Conservation (phyloP, 2,113 vertebrate genomes). For the Haemorhous mexicanus region DNA sequence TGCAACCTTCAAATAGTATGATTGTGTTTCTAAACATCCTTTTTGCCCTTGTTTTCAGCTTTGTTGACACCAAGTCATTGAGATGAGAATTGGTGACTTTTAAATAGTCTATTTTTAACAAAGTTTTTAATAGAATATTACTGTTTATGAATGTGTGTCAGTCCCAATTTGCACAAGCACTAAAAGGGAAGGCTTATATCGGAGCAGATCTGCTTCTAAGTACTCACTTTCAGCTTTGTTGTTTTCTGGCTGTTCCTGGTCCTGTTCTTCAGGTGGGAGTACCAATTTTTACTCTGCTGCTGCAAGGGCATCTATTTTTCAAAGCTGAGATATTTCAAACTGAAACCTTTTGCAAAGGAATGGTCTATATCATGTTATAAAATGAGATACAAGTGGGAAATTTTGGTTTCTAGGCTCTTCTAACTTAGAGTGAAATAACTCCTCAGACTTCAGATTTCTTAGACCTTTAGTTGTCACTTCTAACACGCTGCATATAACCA, state of each 20-base stretch:
- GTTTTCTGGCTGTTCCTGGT: neutral
- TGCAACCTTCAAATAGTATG: neutral
- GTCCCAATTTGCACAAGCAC: neutral
- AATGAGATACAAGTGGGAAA: neutral
- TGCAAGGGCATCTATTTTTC: neutral
- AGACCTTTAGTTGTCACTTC: neutral
- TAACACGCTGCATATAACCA: neutral
- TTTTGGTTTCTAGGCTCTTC: neutral
- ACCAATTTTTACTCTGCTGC: neutral
- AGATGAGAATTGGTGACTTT: conserved; percentile 6
- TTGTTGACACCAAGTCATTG: neutral
- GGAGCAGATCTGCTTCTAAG: neutral
- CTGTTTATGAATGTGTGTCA: neutral
- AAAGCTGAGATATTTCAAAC: neutral
- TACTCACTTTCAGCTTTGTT: neutral
- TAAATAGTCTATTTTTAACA: conserved; percentile 5
- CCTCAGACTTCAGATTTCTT: neutral
- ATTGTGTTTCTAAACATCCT: neutral
- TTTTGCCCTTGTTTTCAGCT: conserved; percentile 20
- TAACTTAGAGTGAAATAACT: neutral
- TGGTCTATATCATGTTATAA: neutral
- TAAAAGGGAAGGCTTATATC: neutral
- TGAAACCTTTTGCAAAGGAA: neutral
- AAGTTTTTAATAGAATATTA: neutral
- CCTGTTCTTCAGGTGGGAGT: neutral